These are phyloP conservation scores for Semaprochilodus insignis DNA, from an alignment of 2,797 vertebrate species.

Conservation along the genomic window DNA sequence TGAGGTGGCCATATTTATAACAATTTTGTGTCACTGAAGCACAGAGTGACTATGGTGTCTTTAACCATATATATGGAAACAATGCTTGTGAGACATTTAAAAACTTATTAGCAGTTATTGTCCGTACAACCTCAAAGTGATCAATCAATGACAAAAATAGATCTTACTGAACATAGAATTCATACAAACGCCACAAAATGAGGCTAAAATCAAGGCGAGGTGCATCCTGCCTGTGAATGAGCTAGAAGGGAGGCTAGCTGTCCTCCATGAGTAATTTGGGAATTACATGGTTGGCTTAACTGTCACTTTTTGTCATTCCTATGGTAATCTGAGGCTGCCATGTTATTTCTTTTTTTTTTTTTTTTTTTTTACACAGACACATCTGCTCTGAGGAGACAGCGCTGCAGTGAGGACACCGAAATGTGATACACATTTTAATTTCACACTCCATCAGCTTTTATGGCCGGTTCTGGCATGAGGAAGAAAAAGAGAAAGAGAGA, in stretches of 20 bases:
- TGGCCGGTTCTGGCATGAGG: slow-evolving; percentile 74
- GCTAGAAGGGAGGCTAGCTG: slow-evolving; percentile 1
- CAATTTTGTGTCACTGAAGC: not conserved
- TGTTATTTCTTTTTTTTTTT: slow-evolving; percentile 40
- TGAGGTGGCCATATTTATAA: not conserved
- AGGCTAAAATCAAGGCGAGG: slow-evolving; percentile 68
- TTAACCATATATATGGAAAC: slow-evolving; percentile 46
- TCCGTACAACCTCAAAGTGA: not conserved
- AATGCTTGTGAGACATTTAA: slow-evolving; percentile 13
- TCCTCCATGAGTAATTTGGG: slow-evolving; percentile 61
- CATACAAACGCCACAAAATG: slow-evolving; percentile 58
- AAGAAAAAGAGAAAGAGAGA: slow-evolving; percentile 5
- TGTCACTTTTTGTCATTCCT: slow-evolving; percentile 70
- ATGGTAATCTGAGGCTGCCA: slow-evolving; percentile 66
- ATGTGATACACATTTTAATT: slow-evolving; percentile 99
- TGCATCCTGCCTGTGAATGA: not conserved
- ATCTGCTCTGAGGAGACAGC: slow-evolving; percentile 45
- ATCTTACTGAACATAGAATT: not conserved
- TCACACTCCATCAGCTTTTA: slow-evolving; percentile 98
- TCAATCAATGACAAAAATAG: not conserved
- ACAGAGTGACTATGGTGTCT: not conserved
- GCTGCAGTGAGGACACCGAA: slow-evolving; percentile 76
- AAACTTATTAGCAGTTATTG: not conserved
- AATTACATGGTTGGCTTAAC: slow-evolving; percentile 71
- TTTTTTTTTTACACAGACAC: slow-evolving; percentile 30